Conservation (phyloP, 30 jellyfish, hydroid and myxozoan species). For the Aurelia aurita complex sp. Pacific region DNA sequence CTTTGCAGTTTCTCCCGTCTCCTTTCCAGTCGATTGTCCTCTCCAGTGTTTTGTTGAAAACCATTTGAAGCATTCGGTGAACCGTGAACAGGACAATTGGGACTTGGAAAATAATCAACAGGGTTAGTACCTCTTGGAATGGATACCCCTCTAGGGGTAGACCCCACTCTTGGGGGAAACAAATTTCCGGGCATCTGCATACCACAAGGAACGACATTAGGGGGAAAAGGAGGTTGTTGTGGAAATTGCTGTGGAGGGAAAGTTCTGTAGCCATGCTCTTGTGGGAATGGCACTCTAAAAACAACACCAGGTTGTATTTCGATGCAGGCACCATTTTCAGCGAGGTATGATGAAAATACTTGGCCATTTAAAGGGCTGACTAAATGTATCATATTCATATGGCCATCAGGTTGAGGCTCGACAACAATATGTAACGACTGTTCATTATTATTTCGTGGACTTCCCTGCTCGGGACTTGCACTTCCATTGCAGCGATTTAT, state of each 20-base stretch:
- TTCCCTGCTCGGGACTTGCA: constrained; percentile 82
- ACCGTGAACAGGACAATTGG: constrained; percentile 93
- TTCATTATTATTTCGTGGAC: constrained; percentile 81
- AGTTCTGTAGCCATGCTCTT: constrained; percentile 84
- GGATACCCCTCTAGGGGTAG: constrained; percentile 29
- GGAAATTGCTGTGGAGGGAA: constrained; percentile 61
- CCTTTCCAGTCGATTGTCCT: constrained; percentile 73
- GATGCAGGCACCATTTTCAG: constrained; percentile 93
- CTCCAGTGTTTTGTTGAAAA: constrained; percentile 24
- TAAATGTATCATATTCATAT: constrained; percentile 82
- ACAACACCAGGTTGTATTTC: constrained; percentile 97
- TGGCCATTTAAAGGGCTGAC: constrained; percentile 94
- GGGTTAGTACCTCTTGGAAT: not conserved
- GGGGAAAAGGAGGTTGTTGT: constrained; percentile 50
- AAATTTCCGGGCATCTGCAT: constrained; percentile 66
- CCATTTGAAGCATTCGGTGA: constrained; percentile 46
- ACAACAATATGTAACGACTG: constrained; percentile 85
- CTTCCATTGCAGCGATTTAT: constrained; percentile 66
- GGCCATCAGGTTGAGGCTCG: constrained; percentile 98
- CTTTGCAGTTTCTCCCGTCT: constrained; percentile 85
- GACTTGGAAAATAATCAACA: constrained; percentile 27
- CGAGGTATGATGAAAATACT: constrained; percentile 76
- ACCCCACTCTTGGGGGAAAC: constrained; percentile 60
- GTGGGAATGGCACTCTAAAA: constrained; percentile 97
- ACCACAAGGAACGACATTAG: constrained; percentile 50